phyloP scores from a whole-genome alignment of 2,797 vertebrate genomes.

The Acridotheres tristis region DNA sequence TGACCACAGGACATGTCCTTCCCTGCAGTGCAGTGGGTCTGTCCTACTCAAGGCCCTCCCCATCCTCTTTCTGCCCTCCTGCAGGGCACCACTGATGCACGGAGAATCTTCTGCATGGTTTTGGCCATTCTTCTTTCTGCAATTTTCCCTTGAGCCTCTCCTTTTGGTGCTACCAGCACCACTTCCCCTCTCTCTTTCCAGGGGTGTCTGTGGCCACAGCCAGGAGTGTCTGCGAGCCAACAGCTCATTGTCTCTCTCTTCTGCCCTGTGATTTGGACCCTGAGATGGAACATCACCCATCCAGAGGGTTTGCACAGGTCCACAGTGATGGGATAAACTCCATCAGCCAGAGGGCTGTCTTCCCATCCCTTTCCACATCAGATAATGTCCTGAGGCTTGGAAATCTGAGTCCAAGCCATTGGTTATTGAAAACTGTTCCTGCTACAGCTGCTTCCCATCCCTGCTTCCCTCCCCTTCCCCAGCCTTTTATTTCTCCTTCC shows the following conservation, averaged over 20 bases:
- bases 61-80: neutral
- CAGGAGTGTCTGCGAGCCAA: neutral
- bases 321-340: neutral
- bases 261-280: neutral
- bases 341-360: neutral
- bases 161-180: neutral
- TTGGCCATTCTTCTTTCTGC: neutral
- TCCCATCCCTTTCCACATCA: neutral
- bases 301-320: neutral
- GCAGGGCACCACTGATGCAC: neutral
- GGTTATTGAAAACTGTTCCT: neutral
- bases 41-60: neutral
- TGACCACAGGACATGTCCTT: neutral
- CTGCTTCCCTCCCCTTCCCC: neutral
- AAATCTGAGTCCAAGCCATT: neutral
- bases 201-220: neutral
- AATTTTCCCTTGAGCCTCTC: neutral
- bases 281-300: neutral
- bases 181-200: neutral
- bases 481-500: constrained; percentile 31
- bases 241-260: neutral
- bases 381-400: neutral
- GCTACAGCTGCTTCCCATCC: neutral
- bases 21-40: neutral
- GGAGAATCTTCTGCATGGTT: neutral